A percentile compares a stretch with the other conserved stretches of the same genome.
Conservation (phyloP, 2,888 invertebrate genomes). For the Omphaloscelis lunosa region DNA sequence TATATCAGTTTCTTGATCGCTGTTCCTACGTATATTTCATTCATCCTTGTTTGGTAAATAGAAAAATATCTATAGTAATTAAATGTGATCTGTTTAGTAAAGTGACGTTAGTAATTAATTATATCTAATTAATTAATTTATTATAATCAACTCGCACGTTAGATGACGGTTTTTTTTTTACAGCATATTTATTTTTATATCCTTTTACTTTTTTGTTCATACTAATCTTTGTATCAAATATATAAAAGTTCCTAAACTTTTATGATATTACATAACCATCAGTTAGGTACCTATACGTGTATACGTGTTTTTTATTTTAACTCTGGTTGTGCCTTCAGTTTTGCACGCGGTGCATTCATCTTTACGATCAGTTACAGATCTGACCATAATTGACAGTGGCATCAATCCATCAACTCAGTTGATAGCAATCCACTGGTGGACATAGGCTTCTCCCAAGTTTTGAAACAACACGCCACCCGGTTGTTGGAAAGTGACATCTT, state of each 20-base stretch:
- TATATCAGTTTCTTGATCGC: slow-evolving; percentile 34
- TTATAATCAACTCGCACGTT: slow-evolving; percentile 19
- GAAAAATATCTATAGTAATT: slow-evolving; percentile 45
- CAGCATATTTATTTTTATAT: neutral
- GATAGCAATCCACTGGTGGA: neutral
- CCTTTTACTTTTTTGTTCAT: slow-evolving; percentile 3
- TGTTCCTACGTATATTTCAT: slow-evolving; percentile 39
- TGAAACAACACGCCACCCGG: slow-evolving; percentile 12
- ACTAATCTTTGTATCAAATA: neutral
- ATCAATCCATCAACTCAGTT: slow-evolving; percentile 3
- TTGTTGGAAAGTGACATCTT: slow-evolving; percentile 72
- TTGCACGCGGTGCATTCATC: no score
- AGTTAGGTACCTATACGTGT: neutral
- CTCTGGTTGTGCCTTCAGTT: no score
- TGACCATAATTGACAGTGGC: neutral
- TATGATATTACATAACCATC: neutral
- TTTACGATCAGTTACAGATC: neutral
- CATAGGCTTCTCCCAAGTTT: neutral
- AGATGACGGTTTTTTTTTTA: neutral
- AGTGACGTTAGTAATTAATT: slow-evolving; percentile 34
- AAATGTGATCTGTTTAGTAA: slow-evolving; percentile 38
- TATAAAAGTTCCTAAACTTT: neutral
- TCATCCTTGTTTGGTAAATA: slow-evolving; percentile 47
- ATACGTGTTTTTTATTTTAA: neutral
- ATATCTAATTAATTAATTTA: slow-evolving; percentile 44